Conservation (phyloP, 2,888 invertebrate species). For the Laspeyria flexula region DNA sequence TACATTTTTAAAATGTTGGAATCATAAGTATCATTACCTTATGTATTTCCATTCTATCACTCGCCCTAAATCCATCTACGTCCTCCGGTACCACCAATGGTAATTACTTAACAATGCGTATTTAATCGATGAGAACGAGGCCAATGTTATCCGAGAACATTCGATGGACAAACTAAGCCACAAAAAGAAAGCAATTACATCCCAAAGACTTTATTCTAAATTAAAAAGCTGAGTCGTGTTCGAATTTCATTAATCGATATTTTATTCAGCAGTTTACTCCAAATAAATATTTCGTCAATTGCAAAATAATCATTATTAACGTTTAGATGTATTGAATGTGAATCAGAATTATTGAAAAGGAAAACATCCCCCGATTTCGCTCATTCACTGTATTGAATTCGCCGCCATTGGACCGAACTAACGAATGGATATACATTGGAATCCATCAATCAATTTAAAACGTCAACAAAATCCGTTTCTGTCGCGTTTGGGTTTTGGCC, state of each 20-base stretch:
- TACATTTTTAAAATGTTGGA: too few species aligned
- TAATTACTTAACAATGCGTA: too few species aligned
- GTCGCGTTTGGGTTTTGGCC: neutral
- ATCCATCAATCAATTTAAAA: constrained; percentile 32
- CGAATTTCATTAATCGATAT: neutral
- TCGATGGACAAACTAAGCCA: too few species aligned
- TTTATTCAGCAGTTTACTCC: neutral
- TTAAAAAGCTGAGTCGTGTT: too few species aligned
- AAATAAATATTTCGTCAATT: neutral
- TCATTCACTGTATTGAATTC: constrained; percentile 1
- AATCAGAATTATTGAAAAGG: constrained; percentile 1
- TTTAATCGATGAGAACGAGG: neutral
- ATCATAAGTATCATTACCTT: too few species aligned
- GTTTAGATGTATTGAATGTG: constrained; percentile 4
- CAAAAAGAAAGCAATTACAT: too few species aligned
- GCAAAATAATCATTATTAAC: neutral
- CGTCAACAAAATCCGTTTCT: constrained; percentile 13
- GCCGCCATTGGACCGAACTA: constrained; percentile 26
- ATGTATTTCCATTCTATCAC: too few species aligned
- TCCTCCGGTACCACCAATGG: too few species aligned
- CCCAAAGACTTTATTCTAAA: too few species aligned
- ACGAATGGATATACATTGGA: constrained; percentile 18
- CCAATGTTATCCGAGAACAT: neutral
- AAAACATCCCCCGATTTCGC: neutral
- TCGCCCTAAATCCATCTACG: too few species aligned